Conservation (phyloP, 2,113 vertebrate species). For the Zosterops pallidus region DNA sequence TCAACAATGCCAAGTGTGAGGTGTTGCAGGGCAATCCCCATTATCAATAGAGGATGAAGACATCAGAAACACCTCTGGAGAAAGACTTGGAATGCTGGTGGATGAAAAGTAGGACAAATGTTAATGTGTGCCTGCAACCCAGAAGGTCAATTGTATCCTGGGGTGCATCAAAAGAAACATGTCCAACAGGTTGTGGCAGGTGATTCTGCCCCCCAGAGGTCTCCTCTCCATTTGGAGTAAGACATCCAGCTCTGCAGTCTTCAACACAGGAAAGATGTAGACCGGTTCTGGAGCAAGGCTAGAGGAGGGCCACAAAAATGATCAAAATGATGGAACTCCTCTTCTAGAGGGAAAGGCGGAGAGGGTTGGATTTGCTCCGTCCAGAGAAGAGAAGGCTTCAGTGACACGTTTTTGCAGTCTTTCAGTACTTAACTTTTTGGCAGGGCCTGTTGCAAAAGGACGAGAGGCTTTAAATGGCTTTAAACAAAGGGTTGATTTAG, state of each 20-base stretch:
- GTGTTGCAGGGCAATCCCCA: not conserved
- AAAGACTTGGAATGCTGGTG: not conserved
- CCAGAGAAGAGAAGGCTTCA: not conserved
- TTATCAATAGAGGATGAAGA: not conserved
- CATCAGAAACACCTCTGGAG: not conserved
- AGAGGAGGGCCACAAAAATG: not conserved
- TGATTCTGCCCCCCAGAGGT: not conserved
- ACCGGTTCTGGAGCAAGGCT: not conserved
- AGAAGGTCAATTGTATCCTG: fast-evolving
- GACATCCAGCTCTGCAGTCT: not conserved
- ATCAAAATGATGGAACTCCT: not conserved
- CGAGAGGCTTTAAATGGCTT: not conserved
- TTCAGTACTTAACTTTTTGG: not conserved
- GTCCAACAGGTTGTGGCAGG: not conserved
- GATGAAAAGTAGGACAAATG: not conserved
- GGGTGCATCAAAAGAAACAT: not conserved
- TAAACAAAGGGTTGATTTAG: not conserved
- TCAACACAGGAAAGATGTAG: not conserved
- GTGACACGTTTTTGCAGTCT: not conserved
- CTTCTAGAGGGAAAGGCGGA: not conserved
- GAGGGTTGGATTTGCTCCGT: not conserved
- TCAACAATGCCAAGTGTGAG: not conserved
- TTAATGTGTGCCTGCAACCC: fast-evolving
- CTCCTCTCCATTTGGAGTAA: fast-evolving
- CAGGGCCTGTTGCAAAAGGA: not conserved